Conservation (phyloP, 92 coral and sea anemone genomes). For the Zoanthus gigantus region DNA sequence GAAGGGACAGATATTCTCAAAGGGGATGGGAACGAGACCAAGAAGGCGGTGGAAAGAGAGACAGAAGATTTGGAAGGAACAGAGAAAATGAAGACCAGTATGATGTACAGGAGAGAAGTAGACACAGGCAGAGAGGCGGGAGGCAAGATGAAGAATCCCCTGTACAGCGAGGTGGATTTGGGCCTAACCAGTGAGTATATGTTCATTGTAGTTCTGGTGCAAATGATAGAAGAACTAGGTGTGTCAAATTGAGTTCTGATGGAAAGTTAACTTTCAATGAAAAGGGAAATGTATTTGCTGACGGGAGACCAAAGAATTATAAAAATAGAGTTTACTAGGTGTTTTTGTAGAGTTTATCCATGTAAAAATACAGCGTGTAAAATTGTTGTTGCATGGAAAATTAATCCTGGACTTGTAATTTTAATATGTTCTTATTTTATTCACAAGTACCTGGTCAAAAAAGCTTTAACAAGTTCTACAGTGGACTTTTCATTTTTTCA, state of each 20-base stretch:
- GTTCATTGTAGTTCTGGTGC: background rate
- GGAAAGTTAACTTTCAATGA: background rate
- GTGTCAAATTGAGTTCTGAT: background rate
- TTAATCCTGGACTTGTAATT: no score
- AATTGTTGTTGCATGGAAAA: no score
- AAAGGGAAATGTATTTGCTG: no score
- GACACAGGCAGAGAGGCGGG: background rate
- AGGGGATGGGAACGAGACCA: slow-evolving; percentile 39
- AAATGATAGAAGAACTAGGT: background rate
- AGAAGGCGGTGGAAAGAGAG: slow-evolving; percentile 8
- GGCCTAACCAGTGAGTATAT: background rate
- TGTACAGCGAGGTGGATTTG: background rate
- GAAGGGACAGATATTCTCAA: slow-evolving; percentile 30
- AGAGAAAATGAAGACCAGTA: slow-evolving; percentile 21
- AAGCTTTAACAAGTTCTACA: no score
- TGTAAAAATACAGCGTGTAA: no score
- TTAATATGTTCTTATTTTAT: no score
- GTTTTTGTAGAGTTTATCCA: no score
- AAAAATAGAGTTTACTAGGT: no score
- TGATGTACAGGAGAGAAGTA: slow-evolving; percentile 30
- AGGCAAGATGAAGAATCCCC: background rate
- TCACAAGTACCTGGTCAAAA: no score
- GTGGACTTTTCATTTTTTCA: no score
- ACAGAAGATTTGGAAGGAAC: slow-evolving; percentile 29
- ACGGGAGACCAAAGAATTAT: no score